Evolutionary conservation across 2,113 vertebrate genomes (phyloP).

Genomic region (Shinisaurus crocodilurus): DNA sequence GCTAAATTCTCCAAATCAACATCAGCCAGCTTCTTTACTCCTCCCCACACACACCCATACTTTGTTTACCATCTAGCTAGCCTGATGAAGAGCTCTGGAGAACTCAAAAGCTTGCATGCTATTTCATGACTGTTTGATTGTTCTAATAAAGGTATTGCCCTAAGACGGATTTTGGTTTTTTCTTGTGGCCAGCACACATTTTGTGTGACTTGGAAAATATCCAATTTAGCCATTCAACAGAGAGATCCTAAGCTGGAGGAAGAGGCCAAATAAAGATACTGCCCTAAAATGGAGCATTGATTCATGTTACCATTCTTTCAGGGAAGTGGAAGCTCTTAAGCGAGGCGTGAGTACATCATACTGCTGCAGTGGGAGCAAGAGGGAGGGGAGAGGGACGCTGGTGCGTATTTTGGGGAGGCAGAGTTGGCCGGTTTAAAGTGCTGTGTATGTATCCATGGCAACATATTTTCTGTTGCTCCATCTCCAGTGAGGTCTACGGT

Average conservation of each 20-base stretch:
- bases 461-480: conserved; percentile 35
- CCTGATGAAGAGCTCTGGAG: not conserved
- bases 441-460: conserved; percentile 36
- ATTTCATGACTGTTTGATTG: not conserved
- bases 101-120: not conserved
- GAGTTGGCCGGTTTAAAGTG: not conserved
- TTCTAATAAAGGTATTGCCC: not conserved
- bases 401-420: conserved; percentile 24
- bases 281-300: not conserved
- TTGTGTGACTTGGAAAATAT: not conserved
- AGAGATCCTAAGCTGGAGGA: not conserved
- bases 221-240: not conserved
- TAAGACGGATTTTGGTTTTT: not conserved
- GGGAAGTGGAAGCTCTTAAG: not conserved
- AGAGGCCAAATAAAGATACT: not conserved
- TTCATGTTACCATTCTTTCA: conserved; percentile 19
- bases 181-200: not conserved
- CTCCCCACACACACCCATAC: no score
- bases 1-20: not conserved
- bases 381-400: not conserved
- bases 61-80: no score
- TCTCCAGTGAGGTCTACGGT: not conserved
- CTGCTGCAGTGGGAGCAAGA: not conserved
- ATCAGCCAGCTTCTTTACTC: not conserved
- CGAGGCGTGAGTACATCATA: rapidly evolving